Evolutionary conservation across 2,888 invertebrate genomes (phyloP), one percentile per base, ranked within the genome.

Genomic region (Drosophila suboccidentalis): DNA sequence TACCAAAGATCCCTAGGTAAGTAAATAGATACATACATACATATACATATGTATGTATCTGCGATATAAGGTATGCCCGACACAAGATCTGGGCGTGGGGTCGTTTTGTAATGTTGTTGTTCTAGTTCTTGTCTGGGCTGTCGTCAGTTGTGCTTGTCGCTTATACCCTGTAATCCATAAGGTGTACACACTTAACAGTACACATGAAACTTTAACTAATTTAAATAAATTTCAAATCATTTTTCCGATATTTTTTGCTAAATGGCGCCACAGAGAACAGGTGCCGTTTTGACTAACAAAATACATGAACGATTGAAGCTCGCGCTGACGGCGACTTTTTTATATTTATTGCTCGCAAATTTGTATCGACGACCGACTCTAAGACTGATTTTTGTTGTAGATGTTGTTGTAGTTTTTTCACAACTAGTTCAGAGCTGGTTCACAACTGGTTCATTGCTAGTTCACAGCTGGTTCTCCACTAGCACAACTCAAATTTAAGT

Each of bases 61-160:
- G 29, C 36, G 32, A 44, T 38, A 38, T 8, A n/a, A 51, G 39
- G 51, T 60, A 57, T 10, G 3, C 11, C 41, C 34, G 34, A 32
- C 41, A 54, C 26, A 5, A 38, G 11, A 36, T 50, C 38, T 17
- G 67, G 57, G 60, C 74, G 64, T 64, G 75, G 75, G 74, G 75
- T 70, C 61, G 22, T 53, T 61, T 44, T 29, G 15, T 41, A 51
- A 17, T 39, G 22, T 38, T 41, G 32, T 26, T 68, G 11, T 55
- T 36, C 41, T 58, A 39, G 29, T 32, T 32, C 22, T 26, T 68
- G 38, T 63, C 47, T 19, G 2, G 46, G 15, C 72, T 59, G 71
- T 71, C 72, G 58, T 71, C 72, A 29, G 19, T 59, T 55, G 36
- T 41, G 59, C 17, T 54, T 26, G 38, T 49, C 44, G 57, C 46